These are phyloP conservation scores for Malurus melanocephalus DNA, from an alignment of 2,113 vertebrate species.

Conservation along the genomic window DNA sequence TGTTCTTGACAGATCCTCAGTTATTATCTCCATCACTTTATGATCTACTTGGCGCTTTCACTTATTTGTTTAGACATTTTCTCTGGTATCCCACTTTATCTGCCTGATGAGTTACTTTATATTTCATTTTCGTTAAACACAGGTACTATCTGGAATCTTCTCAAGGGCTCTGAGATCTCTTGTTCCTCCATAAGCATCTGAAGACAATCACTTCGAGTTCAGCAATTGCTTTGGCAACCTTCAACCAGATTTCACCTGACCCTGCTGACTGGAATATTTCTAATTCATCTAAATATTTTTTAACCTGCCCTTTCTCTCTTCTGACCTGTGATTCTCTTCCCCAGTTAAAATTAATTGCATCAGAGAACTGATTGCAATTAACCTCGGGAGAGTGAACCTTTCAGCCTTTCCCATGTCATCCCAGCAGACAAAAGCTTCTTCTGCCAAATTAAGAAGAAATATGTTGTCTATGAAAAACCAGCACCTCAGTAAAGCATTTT, in stretches of 20 bases:
- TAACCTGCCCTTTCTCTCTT: not conserved
- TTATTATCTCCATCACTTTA: not conserved
- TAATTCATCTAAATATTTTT: constrained; percentile 14
- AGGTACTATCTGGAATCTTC: not conserved
- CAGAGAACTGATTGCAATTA: constrained; percentile 34
- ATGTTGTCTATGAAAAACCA: not conserved
- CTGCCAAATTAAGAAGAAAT: constrained; percentile 23
- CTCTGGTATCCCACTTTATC: not conserved
- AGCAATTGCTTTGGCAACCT: not conserved
- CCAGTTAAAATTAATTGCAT: constrained; percentile 33
- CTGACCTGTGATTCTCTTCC: not conserved
- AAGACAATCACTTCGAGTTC: not conserved
- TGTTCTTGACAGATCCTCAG: not conserved
- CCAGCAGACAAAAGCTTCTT: constrained; percentile 6
- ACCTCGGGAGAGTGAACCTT: constrained; percentile 28
- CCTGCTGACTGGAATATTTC: constrained; percentile 19
- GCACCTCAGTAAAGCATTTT: not conserved
- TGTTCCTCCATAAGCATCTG: not conserved
- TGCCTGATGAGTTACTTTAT: not conserved
- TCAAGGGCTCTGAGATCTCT: not conserved
- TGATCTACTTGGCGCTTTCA: not conserved
- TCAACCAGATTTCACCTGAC: not conserved
- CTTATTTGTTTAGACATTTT: not conserved
- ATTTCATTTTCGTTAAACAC: not conserved
- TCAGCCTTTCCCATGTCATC: constrained; percentile 3